phyloP scores from a whole-genome alignment of 2,888 invertebrate species.

The Thymelicus lineola region DNA sequence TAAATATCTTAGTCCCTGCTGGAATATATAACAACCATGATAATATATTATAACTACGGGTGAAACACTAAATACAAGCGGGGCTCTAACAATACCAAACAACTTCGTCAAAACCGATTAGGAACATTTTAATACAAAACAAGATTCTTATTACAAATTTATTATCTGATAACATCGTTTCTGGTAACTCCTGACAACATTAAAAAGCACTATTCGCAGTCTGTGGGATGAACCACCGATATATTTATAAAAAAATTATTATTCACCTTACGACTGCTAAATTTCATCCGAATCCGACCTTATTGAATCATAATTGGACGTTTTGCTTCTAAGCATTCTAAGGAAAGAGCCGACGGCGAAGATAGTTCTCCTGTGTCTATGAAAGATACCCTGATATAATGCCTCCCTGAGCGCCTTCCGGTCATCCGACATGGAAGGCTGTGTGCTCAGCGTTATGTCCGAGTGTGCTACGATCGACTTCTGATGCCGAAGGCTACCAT shows the following conservation, averaged over 20 bases:
- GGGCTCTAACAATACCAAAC: constrained; percentile 53
- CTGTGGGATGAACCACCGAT: constrained; percentile 71
- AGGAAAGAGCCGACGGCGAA: constrained; percentile 91
- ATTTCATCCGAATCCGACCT: constrained; percentile 85
- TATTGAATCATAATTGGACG: constrained; percentile 91
- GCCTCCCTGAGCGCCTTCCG: constrained; percentile 90
- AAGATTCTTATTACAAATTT: constrained; percentile 60
- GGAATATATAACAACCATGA: constrained; percentile 35
- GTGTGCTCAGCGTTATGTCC: constrained; percentile 80
- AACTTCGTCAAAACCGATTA: constrained; percentile 66
- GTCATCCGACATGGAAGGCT: constrained; percentile 82
- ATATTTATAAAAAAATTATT: constrained; percentile 52
- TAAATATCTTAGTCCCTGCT: constrained; percentile 34
- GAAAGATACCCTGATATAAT: constrained; percentile 91
- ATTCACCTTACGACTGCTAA: constrained; percentile 65
- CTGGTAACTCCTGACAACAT: constrained; percentile 45
- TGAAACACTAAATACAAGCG: constrained; percentile 50
- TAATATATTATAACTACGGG: constrained; percentile 34
- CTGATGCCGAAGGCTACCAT: constrained; percentile 85
- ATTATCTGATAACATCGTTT: constrained; percentile 62
- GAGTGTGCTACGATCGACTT: constrained; percentile 86
- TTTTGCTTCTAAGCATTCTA: constrained; percentile 90
- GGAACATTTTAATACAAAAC: constrained; percentile 80
- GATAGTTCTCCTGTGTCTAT: constrained; percentile 90
- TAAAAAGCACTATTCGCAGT: constrained; percentile 75